Percentiles rank a stretch among this genome's conserved stretches.
Conservation (phyloP, 2,113 vertebrate species). For the Mola mola region DNA sequence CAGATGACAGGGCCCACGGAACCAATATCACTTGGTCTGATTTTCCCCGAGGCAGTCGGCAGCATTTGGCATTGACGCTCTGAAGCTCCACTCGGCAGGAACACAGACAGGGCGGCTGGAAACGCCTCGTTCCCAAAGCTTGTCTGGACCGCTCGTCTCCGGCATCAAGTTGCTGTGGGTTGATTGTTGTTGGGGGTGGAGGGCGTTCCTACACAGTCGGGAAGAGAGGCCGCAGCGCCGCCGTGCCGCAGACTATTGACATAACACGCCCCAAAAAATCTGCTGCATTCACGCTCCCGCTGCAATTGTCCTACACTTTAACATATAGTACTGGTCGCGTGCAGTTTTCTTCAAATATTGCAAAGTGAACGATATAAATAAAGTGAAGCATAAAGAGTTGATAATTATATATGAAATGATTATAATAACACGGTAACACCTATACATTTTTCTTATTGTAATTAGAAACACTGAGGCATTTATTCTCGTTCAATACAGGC, state of each 20-base stretch:
- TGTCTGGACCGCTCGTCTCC: slow-evolving; percentile 78
- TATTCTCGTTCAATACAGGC: background rate
- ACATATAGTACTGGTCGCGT: background rate
- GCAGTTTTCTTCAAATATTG: background rate
- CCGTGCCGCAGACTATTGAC: slow-evolving; percentile 61
- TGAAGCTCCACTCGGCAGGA: slow-evolving; percentile 46
- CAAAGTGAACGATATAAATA: background rate
- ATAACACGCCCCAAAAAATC: slow-evolving; percentile 24
- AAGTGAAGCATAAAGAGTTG: background rate
- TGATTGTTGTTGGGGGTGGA: slow-evolving; percentile 55
- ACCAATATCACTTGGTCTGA: slow-evolving; percentile 36
- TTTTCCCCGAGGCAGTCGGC: slow-evolving; percentile 42
- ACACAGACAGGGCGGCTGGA: slow-evolving; percentile 70
- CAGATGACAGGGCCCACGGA: slow-evolving; percentile 30
- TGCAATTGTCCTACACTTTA: background rate
- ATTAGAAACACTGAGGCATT: background rate
- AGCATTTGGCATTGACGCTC: slow-evolving; percentile 37
- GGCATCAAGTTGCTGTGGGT: slow-evolving; percentile 75
- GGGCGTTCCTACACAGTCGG: slow-evolving; percentile 31
- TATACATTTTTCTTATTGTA: background rate
- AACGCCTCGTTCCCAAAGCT: slow-evolving; percentile 78
- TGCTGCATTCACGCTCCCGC: slow-evolving; percentile 14
- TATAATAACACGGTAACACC: background rate
- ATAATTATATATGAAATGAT: background rate
- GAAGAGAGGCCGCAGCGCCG: slow-evolving; percentile 55